Evolutionary conservation across 2,888 invertebrate species (phyloP), one percentile per base, ranked within the genome.

Genomic region (Arge pagana): DNA sequence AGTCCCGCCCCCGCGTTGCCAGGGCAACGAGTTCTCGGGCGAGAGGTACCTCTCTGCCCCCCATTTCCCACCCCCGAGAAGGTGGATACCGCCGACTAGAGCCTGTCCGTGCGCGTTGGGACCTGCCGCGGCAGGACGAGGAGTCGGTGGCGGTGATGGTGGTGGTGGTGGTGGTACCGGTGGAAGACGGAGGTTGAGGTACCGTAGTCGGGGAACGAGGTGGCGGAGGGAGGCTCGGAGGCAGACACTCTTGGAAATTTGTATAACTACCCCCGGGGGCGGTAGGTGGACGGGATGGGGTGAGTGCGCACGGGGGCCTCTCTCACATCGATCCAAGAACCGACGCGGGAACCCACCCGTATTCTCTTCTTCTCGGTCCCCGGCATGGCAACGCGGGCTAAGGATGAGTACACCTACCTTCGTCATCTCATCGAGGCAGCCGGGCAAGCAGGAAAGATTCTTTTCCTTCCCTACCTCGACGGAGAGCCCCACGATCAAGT

Each of bases 161-260:
- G 40, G 33, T 37, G 35, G 49, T 28, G 55, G 55, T 57, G 49
- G 55, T 26, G 58, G 55, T 42, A 55, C 53, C 52, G 54, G 54
- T 55, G 50, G 56, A 50, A 53, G 57, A 60, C 56, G 54, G 53
- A 48, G 53, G 43, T 55, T 36, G 37, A 16, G 18, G 52, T 39
- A 18, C 31, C 24, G 35, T 40, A 48, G 50, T 24, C 23, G n/a
- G 42, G 21, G 42, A n/a, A 18, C 30, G 53, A 43, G 52, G 54
- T 35, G 24, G 42, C 33, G 26, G 33, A 26, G n/a, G n/a, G 26
- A 26, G 26, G 26, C 59, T 55, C 61, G 62, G 62, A 62, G 54
- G 67, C 71, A 72, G 72, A 72, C 71, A 73, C 74, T 72, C 73
- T 72, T 72, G 70, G 71, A 74, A 74, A 74, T 74, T 74, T 74